These are phyloP conservation scores for Orchesellides sinensis DNA, from an alignment of 2,888 invertebrate genomes.

Conservation along the genomic window DNA sequence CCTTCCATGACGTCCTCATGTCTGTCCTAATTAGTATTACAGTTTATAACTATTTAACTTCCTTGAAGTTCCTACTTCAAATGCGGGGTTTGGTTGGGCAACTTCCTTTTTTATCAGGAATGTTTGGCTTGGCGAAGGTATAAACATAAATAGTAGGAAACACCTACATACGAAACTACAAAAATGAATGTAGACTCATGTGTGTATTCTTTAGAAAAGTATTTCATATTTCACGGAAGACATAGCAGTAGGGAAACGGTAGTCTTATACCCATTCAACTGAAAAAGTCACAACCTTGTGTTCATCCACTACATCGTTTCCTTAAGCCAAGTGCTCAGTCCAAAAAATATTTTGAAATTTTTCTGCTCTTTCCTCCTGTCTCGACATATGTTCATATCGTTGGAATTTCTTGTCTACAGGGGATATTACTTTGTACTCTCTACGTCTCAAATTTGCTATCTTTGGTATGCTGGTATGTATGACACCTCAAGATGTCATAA, in stretches of 20 bases:
- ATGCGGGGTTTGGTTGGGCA: slow-evolving; percentile 47
- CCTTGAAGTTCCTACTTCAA: slow-evolving; percentile 33
- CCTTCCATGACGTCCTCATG: too few species aligned
- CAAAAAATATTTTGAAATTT: background rate
- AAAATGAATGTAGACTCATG: background rate
- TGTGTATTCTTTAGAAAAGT: slow-evolving; percentile 1
- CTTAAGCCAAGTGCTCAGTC: background rate
- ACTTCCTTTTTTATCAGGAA: slow-evolving; percentile 44
- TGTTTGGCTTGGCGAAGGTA: too few species aligned
- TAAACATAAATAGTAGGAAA: too few species aligned
- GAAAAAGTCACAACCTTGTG: slow-evolving; percentile 50
- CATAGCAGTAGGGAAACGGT: background rate
- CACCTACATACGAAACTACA: too few species aligned
- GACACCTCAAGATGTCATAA: slow-evolving; percentile 67
- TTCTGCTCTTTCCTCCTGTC: slow-evolving; percentile 2
- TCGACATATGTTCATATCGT: background rate
- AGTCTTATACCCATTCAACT: slow-evolving; percentile 47
- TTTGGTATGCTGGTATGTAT: slow-evolving; percentile 11
- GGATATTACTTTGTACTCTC: slow-evolving; percentile 40
- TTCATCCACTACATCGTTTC: slow-evolving; percentile 2
- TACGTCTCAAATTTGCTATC: slow-evolving; percentile 33
- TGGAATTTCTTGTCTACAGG: slow-evolving; percentile 57
- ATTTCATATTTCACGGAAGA: slow-evolving; percentile 34
- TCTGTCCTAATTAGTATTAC: slow-evolving; percentile 27
- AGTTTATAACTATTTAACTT: slow-evolving; percentile 41